Percentiles rank a stretch among this genome's conserved stretches.
These are phyloP conservation scores for Ramphastos sulfuratus DNA, from an alignment of 2,113 vertebrate species.

Conservation along the genomic window DNA sequence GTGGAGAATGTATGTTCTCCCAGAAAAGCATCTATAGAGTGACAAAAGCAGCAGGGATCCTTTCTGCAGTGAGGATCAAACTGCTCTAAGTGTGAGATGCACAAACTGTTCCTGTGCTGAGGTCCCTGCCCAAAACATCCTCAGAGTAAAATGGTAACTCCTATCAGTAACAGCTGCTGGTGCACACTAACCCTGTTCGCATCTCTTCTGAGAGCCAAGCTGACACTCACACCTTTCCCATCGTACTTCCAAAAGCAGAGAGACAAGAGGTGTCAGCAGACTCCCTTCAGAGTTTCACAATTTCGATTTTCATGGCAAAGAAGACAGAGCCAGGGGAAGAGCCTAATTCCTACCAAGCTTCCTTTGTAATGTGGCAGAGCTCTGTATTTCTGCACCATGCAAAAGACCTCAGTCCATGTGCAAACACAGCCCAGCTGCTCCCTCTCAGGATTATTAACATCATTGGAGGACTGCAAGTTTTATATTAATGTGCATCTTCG, in stretches of 20 bases:
- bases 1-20: not conserved
- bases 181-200: not conserved
- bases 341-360: not conserved
- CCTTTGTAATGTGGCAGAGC: not conserved
- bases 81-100: not conserved
- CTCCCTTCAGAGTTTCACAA: not conserved
- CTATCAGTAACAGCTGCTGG: not conserved
- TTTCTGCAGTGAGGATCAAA: not conserved
- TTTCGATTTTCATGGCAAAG: not conserved
- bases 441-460: not conserved
- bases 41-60: not conserved
- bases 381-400: not conserved
- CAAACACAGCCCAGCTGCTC: not conserved
- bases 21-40: not conserved
- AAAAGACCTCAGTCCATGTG: rapidly evolving
- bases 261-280: not conserved
- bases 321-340: not conserved
- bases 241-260: not conserved
- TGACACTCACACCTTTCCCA: not conserved
- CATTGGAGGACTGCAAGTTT: not conserved
- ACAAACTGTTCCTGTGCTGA: not conserved
- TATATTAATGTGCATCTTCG: not conserved
- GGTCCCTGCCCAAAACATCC: not conserved
- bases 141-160: not conserved
- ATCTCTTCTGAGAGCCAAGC: rapidly evolving